Base-by-base conservation (phyloP, 2,888 invertebrate species). In the Conus canariensis region DNA sequence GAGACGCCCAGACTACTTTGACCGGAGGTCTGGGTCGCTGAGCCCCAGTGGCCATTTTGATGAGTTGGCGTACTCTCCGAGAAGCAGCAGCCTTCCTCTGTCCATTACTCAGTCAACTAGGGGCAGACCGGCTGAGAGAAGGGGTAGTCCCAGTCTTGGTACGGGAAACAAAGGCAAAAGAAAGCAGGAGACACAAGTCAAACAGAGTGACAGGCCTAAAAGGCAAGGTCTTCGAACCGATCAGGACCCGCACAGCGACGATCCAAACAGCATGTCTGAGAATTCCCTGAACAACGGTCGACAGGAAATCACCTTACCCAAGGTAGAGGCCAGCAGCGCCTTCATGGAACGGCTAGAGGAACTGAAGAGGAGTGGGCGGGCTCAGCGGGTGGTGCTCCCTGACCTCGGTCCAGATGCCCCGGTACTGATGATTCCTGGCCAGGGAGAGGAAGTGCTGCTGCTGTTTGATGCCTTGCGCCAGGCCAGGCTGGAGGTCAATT, bases 381-480 rank as follows among this genome's bases (percentile, higher is more conserved):
- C 88, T 59, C 88, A 88, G 60, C 59, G 88, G 22, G 88, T 82
- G 45, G 74, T 82, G 10, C 60, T 88, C 22, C 88, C 82, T 25
- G 85, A 90, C 86, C 45, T 77, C 3, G 85, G 74, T n/a, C 85
- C 77, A 16, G 90, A 90, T 16, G 86, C 88, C 60, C 80, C 88
- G 12, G 93, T 93, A 59, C 93, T 93, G 91, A 92, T 93, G 16
- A 90, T 93, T 90, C 93, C 94, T n/a, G 93, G 93, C 64, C 92
- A 94, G 80, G 89, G 85, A 77, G 93, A 93, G 90, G 93, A 94
- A 91, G 93, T 93, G 90, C 91, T 93, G 90, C 91, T 93, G 74
- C 90, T 94, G 45, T 90, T 94, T 12, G 94, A 94, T 89, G 94
- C 93, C 67, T 90, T 94, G 10, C 90, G 92, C 77, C 93, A 93